phyloP scores from a whole-genome alignment of 1,140 invertebrate species.

The Asbolus verrucosus region DNA sequence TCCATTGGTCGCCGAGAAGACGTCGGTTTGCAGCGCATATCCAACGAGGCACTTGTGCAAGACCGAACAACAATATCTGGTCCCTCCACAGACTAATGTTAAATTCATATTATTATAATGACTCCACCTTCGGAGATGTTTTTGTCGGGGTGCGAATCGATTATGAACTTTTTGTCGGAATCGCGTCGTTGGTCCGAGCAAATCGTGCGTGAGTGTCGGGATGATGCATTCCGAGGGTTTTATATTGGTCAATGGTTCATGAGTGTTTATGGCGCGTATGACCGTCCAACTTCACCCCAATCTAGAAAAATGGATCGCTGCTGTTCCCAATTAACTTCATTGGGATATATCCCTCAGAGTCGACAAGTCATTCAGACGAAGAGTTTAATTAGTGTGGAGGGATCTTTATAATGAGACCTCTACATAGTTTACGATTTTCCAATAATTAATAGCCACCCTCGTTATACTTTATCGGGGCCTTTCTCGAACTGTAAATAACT shows the following conservation, averaged over 20 bases:
- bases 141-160: slow-evolving; percentile 30
- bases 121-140: slow-evolving; percentile 2
- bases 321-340: slow-evolving; percentile 25
- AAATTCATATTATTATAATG: slow-evolving; percentile 26
- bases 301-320: slow-evolving; percentile 26
- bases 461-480: slow-evolving; percentile 22
- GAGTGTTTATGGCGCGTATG: slow-evolving; percentile 46
- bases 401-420: slow-evolving; percentile 12
- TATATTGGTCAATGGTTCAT: slow-evolving; percentile 46
- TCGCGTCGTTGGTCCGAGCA: slow-evolving; percentile 11
- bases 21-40: too few relatives aligned
- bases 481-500: slow-evolving; percentile 34
- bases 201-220: slow-evolving; percentile 29
- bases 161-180: slow-evolving; percentile 16
- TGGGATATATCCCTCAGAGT: slow-evolving; percentile 26
- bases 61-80: too few relatives aligned
- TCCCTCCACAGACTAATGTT: slow-evolving; percentile 5
- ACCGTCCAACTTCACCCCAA: slow-evolving; percentile 41
- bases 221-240: slow-evolving; percentile 46
- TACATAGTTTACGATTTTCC: slow-evolving; percentile 32
- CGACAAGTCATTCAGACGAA: slow-evolving; percentile 5
- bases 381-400: slow-evolving; percentile 6
- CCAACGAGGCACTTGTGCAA: too few relatives aligned
- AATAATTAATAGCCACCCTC: slow-evolving; percentile 30
- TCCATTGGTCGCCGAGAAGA: too few relatives aligned